Evolutionary conservation across 2,888 invertebrate genomes (phyloP), one percentile per base, ranked within the genome.

Genomic region (Scaptomyza reducta): DNA sequence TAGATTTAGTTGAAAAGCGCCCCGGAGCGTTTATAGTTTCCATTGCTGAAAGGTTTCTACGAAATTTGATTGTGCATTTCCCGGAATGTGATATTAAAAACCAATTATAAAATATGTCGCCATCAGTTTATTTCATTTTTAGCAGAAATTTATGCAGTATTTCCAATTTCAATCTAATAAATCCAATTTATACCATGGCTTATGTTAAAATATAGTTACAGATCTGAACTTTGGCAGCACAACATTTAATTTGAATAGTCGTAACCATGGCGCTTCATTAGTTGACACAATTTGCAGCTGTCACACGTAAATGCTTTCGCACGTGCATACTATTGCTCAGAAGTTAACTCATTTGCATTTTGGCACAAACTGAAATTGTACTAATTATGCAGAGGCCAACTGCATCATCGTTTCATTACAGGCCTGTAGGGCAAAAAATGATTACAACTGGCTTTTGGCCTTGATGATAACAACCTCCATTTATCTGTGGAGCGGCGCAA

Each of bases 341-440:
- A 65, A 38, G 56, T 65, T 18, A 31, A 22, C 46, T 60, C 62
- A 73, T 85, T 82, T 79, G 67, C 70, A 66, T 72, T 81, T 79
- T 50, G 60, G 29, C 31, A 53, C 27, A 38, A 60, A 45, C 47
- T 53, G 58, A 70, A 66, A 73, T 68, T 65, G 61, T 65, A 61
- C 69, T 83, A 86, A 82, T 86, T 82, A 86, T 76, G 70, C 70
- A 56, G 11, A 14, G 6, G 13, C 14, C 9, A 29, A 10, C 22
- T 11, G 2, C 22, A 22, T 41, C 41, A 41, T 2, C 40, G 6
- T 18, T 18, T 29, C 5, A 6, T n/a, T 33, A 14, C 22, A 16
- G 13, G 18, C 31, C 18, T 16, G 57, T 9, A 2, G 49, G 25
- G n/a, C 7, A 14, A 1, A 18, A 31, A 31, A 63, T 41, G 56